Conservation (phyloP, 2,797 vertebrate genomes). For the Oreochromis mossambicus region DNA sequence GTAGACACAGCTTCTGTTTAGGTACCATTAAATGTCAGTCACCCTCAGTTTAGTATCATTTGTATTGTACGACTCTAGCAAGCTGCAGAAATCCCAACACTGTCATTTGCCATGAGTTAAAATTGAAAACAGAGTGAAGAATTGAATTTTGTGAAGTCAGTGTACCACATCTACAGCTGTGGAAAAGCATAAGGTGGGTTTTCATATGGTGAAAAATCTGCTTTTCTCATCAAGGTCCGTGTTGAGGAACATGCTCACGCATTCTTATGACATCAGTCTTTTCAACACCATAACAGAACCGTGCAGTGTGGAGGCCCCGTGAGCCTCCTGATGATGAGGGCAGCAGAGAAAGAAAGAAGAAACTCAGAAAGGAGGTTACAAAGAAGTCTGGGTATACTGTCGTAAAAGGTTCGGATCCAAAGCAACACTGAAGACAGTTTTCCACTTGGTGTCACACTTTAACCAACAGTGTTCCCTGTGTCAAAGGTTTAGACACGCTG, state of each 20-base stretch:
- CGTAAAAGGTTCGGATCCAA: conserved; percentile 17
- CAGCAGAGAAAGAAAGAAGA: conserved; percentile 37
- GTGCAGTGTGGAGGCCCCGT: conserved; percentile 16
- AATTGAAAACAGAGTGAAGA: conserved; percentile 59
- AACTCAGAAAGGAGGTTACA: background rate
- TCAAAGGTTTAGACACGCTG: conserved; percentile 11
- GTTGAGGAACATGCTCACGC: conserved; percentile 61
- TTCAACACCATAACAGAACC: conserved; percentile 55
- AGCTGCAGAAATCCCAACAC: conserved; percentile 11
- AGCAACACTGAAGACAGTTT: conserved; percentile 24
- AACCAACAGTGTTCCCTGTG: background rate
- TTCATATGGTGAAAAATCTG: conserved; percentile 44
- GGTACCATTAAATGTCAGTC: background rate
- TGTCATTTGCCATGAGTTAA: conserved; percentile 22
- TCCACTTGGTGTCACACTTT: conserved; percentile 32
- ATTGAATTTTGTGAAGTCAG: conserved; percentile 39
- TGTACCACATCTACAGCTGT: conserved; percentile 43
- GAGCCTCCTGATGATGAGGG: conserved; percentile 64
- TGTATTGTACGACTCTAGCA: background rate
- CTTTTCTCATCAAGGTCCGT: conserved; percentile 56
- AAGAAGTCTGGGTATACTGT: conserved; percentile 9
- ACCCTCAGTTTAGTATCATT: background rate
- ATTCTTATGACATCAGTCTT: conserved; percentile 48
- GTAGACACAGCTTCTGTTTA: background rate
- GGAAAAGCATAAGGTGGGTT: conserved; percentile 21